phyloP scores from a whole-genome alignment of 2,113 vertebrate genomes.

The Uropsilus gracilis region DNA sequence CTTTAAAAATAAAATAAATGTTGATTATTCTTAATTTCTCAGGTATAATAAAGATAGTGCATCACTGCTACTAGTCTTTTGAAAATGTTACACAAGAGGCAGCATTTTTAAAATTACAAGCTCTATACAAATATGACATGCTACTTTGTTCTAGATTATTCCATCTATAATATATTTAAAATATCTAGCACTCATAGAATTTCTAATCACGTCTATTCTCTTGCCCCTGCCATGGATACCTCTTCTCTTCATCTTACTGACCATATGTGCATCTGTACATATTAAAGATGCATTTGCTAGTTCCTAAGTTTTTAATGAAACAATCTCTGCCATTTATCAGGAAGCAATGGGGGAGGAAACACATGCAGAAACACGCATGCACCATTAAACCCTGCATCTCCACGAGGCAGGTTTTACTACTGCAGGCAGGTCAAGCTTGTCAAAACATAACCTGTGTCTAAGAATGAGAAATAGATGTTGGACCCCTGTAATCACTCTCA shows the following conservation, averaged over 20 bases:
- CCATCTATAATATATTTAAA: background rate
- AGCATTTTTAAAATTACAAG: background rate
- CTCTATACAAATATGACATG: background rate
- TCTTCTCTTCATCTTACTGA: background rate
- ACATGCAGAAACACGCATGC: background rate
- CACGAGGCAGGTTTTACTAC: constrained; percentile 52
- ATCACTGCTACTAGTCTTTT: no score
- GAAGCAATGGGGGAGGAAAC: background rate
- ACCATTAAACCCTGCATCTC: background rate
- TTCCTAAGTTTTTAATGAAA: background rate
- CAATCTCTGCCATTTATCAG: background rate
- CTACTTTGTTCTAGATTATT: background rate
- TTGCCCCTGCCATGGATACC: background rate
- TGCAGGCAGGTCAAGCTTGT: constrained; percentile 4
- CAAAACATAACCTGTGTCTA: constrained; percentile 61
- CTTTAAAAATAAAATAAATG: constrained; percentile 5
- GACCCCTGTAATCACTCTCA: constrained; percentile 68
- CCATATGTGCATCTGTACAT: background rate
- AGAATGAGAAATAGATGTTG: constrained; percentile 72
- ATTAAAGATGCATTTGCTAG: background rate
- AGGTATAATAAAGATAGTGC: background rate
- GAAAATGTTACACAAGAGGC: background rate
- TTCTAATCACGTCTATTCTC: background rate
- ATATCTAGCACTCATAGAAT: background rate
- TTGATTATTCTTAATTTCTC: background rate